Evolutionary conservation across 2,797 vertebrate species (phyloP), one percentile per base, ranked within the genome.

Genomic region (Poeciliopsis presidionis): DNA sequence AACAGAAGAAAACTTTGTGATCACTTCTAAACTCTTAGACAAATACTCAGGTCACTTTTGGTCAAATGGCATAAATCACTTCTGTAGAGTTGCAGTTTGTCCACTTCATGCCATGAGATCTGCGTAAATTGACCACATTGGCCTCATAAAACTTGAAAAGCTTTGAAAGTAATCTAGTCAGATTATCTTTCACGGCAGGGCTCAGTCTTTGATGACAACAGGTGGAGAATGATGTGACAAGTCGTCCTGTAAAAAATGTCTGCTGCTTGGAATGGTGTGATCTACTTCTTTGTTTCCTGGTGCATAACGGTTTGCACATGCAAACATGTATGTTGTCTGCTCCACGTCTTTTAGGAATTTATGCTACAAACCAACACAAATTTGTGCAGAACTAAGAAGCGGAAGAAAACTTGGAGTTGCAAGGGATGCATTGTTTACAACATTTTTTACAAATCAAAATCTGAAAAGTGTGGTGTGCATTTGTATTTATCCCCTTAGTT

Each of bases 61-160:
- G 72, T 84, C 81, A 84, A 75, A 81, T 45, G 33, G 7, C 28
- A 51, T 47, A 43, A 78, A 77, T 75, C 71, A 43, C 25, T 22
- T 71, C 69, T 57, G 69, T 80, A 2, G 74, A 70, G 55, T 72
- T 49, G 5, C 6, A 46, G 72, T 84, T 69, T 72, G 53, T 33
- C 76, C 47, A 67, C 46, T 84, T 74, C 46, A 16, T 57, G 78
- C 83, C 84, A 71, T 94, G 89, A 93, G 93, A 95, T 93, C 83
- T 46, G 65, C 16, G 81, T 86, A 89, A 88, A 80, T 25, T 18
- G 88, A 93, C 91, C 90, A 45, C 74, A 73, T 92, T 75, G 47
- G 91, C 59, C 73, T 82, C 84, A 84, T 90, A 89, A 93, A 93
- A 91, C 78, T 79, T 86, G 57, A 92, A 92, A 92, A 91, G 82